A percentile compares a stretch with the other conserved stretches of the same genome.
phyloP scores from a whole-genome alignment of 2,888 invertebrate genomes.

The Lasioglossum figueresi region DNA sequence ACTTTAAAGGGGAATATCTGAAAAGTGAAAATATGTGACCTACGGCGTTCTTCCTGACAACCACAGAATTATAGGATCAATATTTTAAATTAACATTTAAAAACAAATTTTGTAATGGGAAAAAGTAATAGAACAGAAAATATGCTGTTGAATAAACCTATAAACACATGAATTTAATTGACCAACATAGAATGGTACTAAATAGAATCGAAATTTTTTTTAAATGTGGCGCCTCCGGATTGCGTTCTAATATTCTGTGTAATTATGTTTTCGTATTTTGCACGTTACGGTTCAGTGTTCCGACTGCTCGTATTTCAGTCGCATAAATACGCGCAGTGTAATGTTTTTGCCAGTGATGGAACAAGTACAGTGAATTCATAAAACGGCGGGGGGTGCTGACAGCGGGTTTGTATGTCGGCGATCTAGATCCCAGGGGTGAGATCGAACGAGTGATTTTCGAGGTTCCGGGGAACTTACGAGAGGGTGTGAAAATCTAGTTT shows the following conservation, averaged over 20 bases:
- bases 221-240: background rate
- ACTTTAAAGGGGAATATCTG: no score
- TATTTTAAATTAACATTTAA: no score
- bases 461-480: background rate
- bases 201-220: background rate
- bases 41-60: no score
- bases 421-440: slow-evolving; percentile 1
- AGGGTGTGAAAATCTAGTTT: background rate
- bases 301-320: background rate
- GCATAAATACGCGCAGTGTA: background rate
- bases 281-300: background rate
- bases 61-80: no score
- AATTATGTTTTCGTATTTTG: background rate
- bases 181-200: background rate
- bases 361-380: background rate
- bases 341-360: slow-evolving; percentile 2
- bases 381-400: slow-evolving; percentile 1
- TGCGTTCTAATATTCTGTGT: background rate
- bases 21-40: no score
- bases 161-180: background rate
- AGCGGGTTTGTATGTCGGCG: background rate
- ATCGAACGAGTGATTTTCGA: background rate
- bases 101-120: no score
- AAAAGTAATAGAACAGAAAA: no score
- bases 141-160: no score